These are phyloP conservation scores for Calidris pugnax DNA, from an alignment of 2,113 vertebrate genomes.

Conservation along the genomic window DNA sequence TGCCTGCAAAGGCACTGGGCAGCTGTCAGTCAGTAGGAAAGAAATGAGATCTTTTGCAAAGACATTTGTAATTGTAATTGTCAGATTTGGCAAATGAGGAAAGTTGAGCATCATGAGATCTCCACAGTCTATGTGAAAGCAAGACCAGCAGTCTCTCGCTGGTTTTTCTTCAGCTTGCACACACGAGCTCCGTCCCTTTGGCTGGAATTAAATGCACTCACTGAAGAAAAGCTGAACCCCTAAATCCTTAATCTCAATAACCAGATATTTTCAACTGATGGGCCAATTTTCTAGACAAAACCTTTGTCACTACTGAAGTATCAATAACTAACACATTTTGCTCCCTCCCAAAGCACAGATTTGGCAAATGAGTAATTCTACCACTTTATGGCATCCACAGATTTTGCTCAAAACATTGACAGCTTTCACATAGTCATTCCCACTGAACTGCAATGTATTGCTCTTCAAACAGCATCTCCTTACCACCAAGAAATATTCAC, in stretches of 20 bases:
- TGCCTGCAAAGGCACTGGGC: background rate
- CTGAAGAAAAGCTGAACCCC: background rate
- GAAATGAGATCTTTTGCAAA: background rate
- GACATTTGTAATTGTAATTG: background rate
- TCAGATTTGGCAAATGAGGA: background rate
- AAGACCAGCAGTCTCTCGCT: background rate
- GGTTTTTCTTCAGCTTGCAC: background rate
- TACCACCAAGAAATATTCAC: background rate
- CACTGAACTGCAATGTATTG: constrained; percentile 21
- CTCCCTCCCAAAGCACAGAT: constrained; percentile 56
- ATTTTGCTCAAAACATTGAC: constrained; percentile 63
- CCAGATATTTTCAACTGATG: background rate
- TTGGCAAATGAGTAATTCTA: constrained; percentile 52
- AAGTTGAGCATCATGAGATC: background rate
- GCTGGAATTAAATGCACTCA: background rate
- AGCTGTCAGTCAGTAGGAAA: constrained; percentile 19
- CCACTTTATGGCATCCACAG: constrained; percentile 50
- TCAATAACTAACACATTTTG: constrained; percentile 35
- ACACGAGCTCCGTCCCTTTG: background rate
- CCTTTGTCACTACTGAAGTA: constrained; percentile 14
- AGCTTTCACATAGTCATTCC: constrained; percentile 61
- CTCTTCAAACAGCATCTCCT: constrained; percentile 45
- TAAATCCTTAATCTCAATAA: background rate
- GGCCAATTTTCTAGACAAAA: constrained; percentile 23
- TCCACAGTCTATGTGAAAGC: background rate